Conservation (phyloP, 2,797 vertebrate genomes). For the Chelidonichthys spinosus region DNA sequence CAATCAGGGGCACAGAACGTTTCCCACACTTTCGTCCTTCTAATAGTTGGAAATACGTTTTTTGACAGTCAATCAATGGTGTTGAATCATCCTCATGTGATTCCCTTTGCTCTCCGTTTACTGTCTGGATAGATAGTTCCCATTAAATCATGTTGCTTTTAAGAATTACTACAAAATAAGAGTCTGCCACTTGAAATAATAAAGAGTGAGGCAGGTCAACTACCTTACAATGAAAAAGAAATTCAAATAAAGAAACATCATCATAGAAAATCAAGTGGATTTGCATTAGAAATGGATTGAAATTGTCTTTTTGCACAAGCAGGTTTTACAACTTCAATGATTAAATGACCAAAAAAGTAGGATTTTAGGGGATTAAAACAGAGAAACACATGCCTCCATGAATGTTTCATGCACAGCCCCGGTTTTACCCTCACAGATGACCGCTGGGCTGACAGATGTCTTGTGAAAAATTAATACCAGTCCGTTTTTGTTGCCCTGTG, state of each 20-base stretch:
- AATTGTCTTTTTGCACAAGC: background rate
- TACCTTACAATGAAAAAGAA: background rate
- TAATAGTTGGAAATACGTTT: slow-evolving; percentile 35
- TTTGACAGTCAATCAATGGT: slow-evolving; percentile 6
- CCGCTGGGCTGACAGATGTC: background rate
- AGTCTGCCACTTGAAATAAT: background rate
- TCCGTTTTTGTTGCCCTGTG: background rate
- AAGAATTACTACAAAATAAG: background rate
- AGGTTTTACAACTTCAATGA: background rate
- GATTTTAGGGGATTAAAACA: background rate
- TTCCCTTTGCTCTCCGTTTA: slow-evolving; percentile 8
- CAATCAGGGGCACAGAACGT: slow-evolving; percentile 32
- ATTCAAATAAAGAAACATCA: background rate
- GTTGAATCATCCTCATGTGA: no score
- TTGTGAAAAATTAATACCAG: background rate
- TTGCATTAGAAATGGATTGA: background rate
- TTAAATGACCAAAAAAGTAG: background rate
- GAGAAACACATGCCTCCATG: background rate
- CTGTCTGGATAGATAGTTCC: slow-evolving; percentile 17
- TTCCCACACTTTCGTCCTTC: slow-evolving; percentile 37
- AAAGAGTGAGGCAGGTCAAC: background rate
- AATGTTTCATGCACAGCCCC: slow-evolving; percentile 5
- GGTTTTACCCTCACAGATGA: background rate
- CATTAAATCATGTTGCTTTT: background rate
- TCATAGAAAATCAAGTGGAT: background rate